Evolutionary conservation across 2,797 vertebrate genomes (phyloP).

Genomic region (Poeciliopsis infans): DNA sequence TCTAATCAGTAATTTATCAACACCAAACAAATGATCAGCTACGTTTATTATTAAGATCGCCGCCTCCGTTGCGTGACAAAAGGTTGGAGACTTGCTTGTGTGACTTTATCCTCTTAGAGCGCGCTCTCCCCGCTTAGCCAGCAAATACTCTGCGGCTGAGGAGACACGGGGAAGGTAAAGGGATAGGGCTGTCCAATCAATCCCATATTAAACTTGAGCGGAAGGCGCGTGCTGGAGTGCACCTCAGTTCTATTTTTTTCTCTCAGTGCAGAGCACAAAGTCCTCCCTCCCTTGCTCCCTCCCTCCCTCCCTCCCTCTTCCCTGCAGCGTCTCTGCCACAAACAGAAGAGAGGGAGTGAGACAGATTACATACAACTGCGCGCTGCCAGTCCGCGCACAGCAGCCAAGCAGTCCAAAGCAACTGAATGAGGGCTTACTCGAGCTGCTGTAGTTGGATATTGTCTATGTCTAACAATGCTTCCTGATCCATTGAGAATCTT

Average conservation of each 20-base stretch:
- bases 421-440: slow-evolving; percentile 49
- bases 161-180: slow-evolving; percentile 31
- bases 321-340: slow-evolving; percentile 13
- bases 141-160: slow-evolving; percentile 67
- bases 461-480: slow-evolving; percentile 65
- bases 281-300: not conserved
- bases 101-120: slow-evolving; percentile 79
- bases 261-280: slow-evolving; percentile 4
- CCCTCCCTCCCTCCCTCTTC: not conserved
- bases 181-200: slow-evolving; percentile 42
- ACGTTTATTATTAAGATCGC: slow-evolving; percentile 59
- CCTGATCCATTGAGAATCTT: slow-evolving; percentile 73
- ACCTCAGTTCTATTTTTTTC: slow-evolving; percentile 17
- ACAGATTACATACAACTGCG: slow-evolving; percentile 36
- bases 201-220: slow-evolving; percentile 58
- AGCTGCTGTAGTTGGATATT: slow-evolving; percentile 50
- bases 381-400: slow-evolving; percentile 37
- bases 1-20: slow-evolving; percentile 21
- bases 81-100: slow-evolving; percentile 64
- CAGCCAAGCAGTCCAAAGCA: slow-evolving; percentile 32
- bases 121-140: slow-evolving; percentile 71
- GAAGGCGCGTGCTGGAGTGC: slow-evolving; percentile 21
- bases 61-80: slow-evolving; percentile 80
- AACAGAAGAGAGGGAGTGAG: slow-evolving; percentile 9
- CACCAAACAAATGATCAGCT: slow-evolving; percentile 42